phyloP scores from a whole-genome alignment of 2,113 vertebrate genomes.

The Otus sunia region DNA sequence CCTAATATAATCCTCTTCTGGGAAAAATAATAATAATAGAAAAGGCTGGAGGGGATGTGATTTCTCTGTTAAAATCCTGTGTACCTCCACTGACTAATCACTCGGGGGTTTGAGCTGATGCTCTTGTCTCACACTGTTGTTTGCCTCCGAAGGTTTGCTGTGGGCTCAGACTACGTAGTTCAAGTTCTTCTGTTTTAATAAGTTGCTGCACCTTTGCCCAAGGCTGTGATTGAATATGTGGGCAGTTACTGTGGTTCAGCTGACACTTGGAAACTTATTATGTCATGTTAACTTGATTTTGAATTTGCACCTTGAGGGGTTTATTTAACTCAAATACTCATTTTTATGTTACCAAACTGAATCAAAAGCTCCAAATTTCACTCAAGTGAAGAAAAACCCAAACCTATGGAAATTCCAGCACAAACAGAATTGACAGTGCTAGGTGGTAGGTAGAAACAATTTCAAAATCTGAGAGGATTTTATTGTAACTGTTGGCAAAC shows the following conservation, averaged over 20 bases:
- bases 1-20: background rate
- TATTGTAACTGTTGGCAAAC: background rate
- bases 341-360: background rate
- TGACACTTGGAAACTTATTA: background rate
- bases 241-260: background rate
- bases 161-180: background rate
- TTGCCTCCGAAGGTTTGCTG: background rate
- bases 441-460: background rate
- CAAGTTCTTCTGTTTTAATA: conserved; percentile 7
- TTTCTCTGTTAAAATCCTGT: background rate
- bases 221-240: conserved; percentile 29
- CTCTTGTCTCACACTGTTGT: background rate
- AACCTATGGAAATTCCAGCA: background rate
- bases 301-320: background rate
- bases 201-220: background rate
- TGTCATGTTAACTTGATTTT: background rate
- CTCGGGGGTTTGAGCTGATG: background rate
- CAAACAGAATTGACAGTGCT: background rate
- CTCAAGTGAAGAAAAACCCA: background rate
- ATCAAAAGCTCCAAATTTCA: conserved; percentile 1
- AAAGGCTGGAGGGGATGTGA: background rate
- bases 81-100: background rate
- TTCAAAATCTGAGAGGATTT: background rate
- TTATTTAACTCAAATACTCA: background rate
- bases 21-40: background rate